Evolutionary conservation across 2,113 vertebrate species (phyloP), one percentile per base, ranked within the genome.

Genomic region (Prinia subflava): DNA sequence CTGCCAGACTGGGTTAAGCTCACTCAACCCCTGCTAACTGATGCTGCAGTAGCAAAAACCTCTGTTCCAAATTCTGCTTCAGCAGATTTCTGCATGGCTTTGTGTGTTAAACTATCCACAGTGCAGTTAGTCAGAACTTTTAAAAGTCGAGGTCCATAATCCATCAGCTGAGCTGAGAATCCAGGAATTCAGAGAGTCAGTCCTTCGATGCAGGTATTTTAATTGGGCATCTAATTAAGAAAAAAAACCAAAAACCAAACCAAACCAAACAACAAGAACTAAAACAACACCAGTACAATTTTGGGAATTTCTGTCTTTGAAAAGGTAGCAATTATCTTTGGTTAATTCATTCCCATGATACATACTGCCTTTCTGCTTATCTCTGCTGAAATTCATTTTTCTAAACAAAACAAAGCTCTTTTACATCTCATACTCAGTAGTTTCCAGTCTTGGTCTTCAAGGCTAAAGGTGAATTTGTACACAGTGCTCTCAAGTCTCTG

Each of bases 11-110:
- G 59, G 64, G 83, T 90, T 83, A 83, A 88, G 64, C 68, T 95
- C 62, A 35, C 64, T 78, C 87, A 62, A 33, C 64, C 83, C 42
- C 71, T n/a, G 85, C 86, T 88, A 90, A 63, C 84, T 89, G 71
- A 91, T 95, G 95, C 86, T 74, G 92, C 46, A 75, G 91, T 83
- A 94, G 89, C 37, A 88, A 74, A 94, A 88, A 68, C 21, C 79
- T 82, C 46, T 57, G 39, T 41, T 62, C 86, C 19, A 63, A 94
- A 86, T 80, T 65, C 68, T 86, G 44, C 68, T 59, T 90, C 83
- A 88, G 79, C 92, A 94, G 59, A 90, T 90, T 86, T 83, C 42
- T 86, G n/a, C 33, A 18, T 27, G 80, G 41, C 64, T 76, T 74
- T 87, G n/a, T 81, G 19, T 83, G 71, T 89, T 70, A 77, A 92